Conservation (phyloP, 1,140 invertebrate species). For the Trigoniulus corallinus region DNA sequence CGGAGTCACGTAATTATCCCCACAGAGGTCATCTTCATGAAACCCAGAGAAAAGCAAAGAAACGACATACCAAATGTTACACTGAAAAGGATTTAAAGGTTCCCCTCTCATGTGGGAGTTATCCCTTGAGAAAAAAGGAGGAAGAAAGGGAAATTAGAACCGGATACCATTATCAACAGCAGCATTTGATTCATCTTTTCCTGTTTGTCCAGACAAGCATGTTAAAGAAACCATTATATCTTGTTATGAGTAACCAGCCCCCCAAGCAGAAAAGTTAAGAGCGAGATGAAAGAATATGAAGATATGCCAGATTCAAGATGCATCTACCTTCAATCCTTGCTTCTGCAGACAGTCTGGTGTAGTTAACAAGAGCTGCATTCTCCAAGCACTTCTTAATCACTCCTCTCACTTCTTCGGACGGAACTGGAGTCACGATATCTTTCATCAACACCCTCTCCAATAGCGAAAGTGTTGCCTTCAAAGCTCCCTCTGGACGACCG, state of each 20-base stretch:
- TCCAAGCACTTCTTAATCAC: slow-evolving; percentile 96
- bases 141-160: not conserved
- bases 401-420: slow-evolving; percentile 83
- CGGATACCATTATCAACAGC: not conserved
- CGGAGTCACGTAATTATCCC: slow-evolving; percentile 54
- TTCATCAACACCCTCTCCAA: slow-evolving; percentile 96
- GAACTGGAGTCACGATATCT: slow-evolving; percentile 92
- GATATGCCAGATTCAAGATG: no score
- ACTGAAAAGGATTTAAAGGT: no score
- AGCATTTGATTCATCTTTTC: not conserved
- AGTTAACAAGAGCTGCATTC: slow-evolving; percentile 94
- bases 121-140: no score
- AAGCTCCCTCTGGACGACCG: slow-evolving; percentile 87
- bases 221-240: not conserved
- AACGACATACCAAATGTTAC: not conserved
- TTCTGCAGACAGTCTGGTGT: slow-evolving; percentile 85
- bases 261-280: no score
- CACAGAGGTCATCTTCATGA: slow-evolving; percentile 55
- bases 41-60: not conserved
- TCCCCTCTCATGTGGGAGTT: no score
- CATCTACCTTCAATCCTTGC: slow-evolving; percentile 97
- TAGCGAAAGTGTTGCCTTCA: slow-evolving; percentile 90
- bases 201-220: not conserved
- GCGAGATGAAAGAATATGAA: no score
- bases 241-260: no score